Conservation (phyloP, 2,888 invertebrate species). For the Nezara viridula region DNA sequence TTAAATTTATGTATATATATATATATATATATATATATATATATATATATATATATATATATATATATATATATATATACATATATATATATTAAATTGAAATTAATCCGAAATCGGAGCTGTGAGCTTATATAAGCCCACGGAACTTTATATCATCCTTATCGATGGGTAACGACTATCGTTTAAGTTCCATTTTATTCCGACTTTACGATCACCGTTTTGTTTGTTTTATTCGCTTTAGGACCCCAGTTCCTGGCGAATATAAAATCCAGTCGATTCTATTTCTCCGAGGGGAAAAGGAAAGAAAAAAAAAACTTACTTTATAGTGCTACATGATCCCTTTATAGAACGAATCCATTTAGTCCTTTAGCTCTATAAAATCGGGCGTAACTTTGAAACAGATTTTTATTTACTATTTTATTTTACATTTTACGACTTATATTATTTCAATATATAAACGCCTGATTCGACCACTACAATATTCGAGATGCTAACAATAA, state of each 20-base stretch:
- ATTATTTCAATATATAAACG: no score
- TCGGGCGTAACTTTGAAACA: background rate
- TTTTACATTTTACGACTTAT: background rate
- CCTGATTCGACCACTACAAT: no score
- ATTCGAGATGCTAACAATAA: no score
- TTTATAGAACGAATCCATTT: background rate
- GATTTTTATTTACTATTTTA: background rate
- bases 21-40: no score
- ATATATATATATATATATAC: no score
- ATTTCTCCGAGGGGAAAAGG: background rate
- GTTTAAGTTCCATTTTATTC: slow-evolving; percentile 33
- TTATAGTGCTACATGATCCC: slow-evolving; percentile 23
- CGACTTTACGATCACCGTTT: slow-evolving; percentile 13
- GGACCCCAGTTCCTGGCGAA: background rate
- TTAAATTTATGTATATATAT: no score
- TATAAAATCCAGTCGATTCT: slow-evolving; percentile 26
- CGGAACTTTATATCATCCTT: slow-evolving; percentile 1
- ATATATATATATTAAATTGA: background rate
- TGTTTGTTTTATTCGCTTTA: slow-evolving; percentile 23
- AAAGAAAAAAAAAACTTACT: background rate
- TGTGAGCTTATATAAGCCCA: background rate
- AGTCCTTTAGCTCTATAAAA: background rate
- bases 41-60: no score
- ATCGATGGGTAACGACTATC: slow-evolving; percentile 17
- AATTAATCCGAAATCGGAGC: background rate